Percentiles rank a stretch among this genome's conserved stretches.
These are phyloP conservation scores for Synanthedon vespiformis DNA, from an alignment of 2,888 invertebrate genomes.

Conservation along the genomic window DNA sequence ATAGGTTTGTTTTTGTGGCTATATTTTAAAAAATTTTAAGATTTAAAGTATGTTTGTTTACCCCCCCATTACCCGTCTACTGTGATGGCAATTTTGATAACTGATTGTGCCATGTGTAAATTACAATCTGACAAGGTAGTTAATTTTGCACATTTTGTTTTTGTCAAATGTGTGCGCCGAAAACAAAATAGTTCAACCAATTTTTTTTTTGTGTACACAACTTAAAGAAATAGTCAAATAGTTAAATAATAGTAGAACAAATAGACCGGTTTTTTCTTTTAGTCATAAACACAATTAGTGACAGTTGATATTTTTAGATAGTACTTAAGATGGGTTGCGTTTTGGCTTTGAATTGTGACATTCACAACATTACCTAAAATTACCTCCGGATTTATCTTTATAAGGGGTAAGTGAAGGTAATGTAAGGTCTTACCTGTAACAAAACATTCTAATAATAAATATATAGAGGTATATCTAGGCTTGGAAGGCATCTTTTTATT, in stretches of 20 bases:
- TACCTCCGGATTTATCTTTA: no score
- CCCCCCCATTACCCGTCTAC: no score
- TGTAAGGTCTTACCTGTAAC: no score
- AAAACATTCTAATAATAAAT: no score
- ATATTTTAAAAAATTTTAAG: no score
- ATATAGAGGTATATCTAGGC: no score
- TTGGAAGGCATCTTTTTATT: no score
- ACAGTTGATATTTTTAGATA: constrained; percentile 60
- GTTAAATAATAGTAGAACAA: constrained; percentile 49
- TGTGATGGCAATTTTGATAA: neutral
- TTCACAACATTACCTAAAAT: neutral
- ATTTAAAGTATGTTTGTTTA: no score
- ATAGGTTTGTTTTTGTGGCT: no score
- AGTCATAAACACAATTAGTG: constrained; percentile 59
- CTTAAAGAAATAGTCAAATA: constrained; percentile 55
- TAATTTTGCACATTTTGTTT: constrained; percentile 17
- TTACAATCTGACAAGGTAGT: no score
- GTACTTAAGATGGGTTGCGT: constrained; percentile 39
- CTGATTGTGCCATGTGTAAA: neutral
- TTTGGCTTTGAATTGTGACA: constrained; percentile 40
- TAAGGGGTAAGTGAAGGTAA: no score
- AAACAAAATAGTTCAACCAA: constrained; percentile 7
- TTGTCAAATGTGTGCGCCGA: constrained; percentile 16
- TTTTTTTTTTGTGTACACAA: constrained; percentile 23
- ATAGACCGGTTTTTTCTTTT: constrained; percentile 64